phyloP scores from a whole-genome alignment of 2,113 vertebrate species.

The Oncorhynchus tshawytscha region DNA sequence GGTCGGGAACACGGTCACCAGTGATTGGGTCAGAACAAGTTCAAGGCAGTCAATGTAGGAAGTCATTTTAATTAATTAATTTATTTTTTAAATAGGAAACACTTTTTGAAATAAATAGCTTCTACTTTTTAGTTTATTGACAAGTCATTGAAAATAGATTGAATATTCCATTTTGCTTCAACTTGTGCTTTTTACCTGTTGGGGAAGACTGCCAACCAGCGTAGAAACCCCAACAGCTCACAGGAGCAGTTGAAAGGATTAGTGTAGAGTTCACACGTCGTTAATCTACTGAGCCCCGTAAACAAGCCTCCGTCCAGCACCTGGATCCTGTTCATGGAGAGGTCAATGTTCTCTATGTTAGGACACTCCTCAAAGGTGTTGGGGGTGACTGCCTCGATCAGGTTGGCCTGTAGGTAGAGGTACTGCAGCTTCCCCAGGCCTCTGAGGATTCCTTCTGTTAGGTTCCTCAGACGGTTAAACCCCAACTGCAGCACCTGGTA shows the following conservation, averaged over 20 bases:
- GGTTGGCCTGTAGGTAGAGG: slow-evolving; percentile 97
- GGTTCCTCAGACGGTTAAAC: slow-evolving; percentile 85
- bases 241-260: slow-evolving; percentile 98
- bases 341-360: slow-evolving; percentile 94
- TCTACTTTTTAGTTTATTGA: too few species aligned
- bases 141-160: too few species aligned
- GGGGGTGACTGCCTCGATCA: slow-evolving; percentile 91
- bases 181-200: slow-evolving; percentile 60
- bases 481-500: slow-evolving; percentile 73
- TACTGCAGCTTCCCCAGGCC: slow-evolving; percentile 96
- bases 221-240: slow-evolving; percentile 90
- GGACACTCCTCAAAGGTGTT: slow-evolving; percentile 97
- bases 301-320: slow-evolving; percentile 88
- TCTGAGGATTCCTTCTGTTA: slow-evolving; percentile 92
- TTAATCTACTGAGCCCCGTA: slow-evolving; percentile 82
- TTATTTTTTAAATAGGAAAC: too few species aligned
- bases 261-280: slow-evolving; percentile 94
- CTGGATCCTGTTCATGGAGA: slow-evolving; percentile 99
- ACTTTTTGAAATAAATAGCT: too few species aligned
- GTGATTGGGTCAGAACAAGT: too few species aligned
- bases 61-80: too few species aligned
- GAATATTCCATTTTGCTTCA: too few species aligned
- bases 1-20: slow-evolving; percentile 79
- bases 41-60: too few species aligned
- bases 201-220: slow-evolving; percentile 90